These are phyloP conservation scores for Staurois parvus DNA, from an alignment of 2,797 vertebrate species.

Conservation along the genomic window DNA sequence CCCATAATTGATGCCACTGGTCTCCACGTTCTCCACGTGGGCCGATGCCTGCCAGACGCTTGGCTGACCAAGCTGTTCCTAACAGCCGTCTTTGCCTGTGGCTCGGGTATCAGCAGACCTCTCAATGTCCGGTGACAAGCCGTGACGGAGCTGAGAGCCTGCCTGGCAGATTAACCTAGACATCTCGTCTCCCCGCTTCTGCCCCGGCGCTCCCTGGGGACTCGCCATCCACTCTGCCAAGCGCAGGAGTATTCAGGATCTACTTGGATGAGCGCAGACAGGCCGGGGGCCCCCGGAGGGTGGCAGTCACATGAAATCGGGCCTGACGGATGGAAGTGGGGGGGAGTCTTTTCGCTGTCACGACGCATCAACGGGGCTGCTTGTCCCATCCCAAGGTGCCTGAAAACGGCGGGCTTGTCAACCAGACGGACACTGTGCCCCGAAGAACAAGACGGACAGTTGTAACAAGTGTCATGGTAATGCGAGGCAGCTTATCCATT, in stretches of 20 bases:
- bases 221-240: conserved; percentile 35
- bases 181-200: conserved; percentile 17
- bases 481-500: neutral
- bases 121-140: conserved; percentile 43
- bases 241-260: conserved; percentile 47
- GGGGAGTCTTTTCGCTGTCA: conserved; percentile 41
- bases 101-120: conserved; percentile 26
- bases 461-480: neutral
- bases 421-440: neutral
- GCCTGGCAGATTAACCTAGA: conserved; percentile 41
- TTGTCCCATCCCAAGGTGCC: conserved; percentile 2
- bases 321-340: conserved; percentile 27
- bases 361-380: conserved; percentile 24
- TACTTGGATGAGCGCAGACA: conserved; percentile 31
- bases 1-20: conserved; percentile 24
- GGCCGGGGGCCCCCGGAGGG: conserved; percentile 14
- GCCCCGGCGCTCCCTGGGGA: conserved; percentile 1
- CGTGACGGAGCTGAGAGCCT: conserved; percentile 1
- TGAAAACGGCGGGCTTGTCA: neutral
- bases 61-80: conserved; percentile 35
- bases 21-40: neutral
- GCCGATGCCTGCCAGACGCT: conserved; percentile 25
- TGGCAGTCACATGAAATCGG: neutral
- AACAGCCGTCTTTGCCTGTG: conserved; percentile 8
- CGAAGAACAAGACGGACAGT: neutral